These are phyloP conservation scores for Lagopus leucura DNA, from an alignment of 2,113 vertebrate species.

Conservation along the genomic window DNA sequence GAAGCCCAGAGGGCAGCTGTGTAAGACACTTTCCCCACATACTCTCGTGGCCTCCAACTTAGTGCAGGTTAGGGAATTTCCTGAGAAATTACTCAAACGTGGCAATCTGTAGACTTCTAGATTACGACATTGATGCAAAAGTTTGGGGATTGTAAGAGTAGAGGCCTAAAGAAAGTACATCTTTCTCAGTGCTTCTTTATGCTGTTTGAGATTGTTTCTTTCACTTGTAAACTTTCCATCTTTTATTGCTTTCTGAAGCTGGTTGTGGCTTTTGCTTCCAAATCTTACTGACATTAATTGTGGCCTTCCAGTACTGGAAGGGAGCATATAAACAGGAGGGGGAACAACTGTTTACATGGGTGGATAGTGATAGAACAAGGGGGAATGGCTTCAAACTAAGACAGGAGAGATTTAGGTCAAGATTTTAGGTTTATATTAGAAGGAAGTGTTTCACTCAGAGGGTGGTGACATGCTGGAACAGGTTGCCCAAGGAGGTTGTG, in stretches of 20 bases:
- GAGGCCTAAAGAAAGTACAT: neutral
- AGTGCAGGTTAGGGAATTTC: neutral
- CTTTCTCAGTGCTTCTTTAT: neutral
- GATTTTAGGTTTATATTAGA: no score
- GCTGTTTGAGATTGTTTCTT: neutral
- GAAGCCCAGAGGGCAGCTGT: neutral
- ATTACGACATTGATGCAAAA: neutral
- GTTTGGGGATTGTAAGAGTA: neutral
- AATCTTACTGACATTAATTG: no score
- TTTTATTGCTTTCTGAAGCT: neutral
- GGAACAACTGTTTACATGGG: no score
- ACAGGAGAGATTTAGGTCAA: no score
- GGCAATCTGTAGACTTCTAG: neutral
- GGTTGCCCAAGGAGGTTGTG: no score
- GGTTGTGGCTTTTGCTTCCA: neutral
- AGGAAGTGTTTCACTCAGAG: no score
- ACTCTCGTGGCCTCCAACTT: neutral
- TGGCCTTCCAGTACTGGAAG: no score
- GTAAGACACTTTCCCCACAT: neutral
- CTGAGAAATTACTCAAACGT: neutral
- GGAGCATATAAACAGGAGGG: no score
- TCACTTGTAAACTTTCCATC: neutral
- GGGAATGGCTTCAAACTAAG: no score
- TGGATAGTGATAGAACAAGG: no score
- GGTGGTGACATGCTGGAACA: no score